Conservation (phyloP, 2,888 invertebrate genomes). For the Nephrotoma guestfalica region DNA sequence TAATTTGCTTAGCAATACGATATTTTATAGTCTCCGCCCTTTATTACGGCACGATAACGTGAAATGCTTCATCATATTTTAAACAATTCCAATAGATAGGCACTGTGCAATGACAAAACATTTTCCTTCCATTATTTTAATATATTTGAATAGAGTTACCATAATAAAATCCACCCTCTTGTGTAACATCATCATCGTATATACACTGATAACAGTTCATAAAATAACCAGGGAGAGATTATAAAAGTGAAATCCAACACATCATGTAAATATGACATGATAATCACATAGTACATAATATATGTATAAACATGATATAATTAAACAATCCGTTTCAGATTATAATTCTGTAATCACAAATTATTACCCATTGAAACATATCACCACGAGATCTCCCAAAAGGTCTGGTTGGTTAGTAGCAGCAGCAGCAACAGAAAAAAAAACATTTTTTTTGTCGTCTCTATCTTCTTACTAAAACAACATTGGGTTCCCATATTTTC, state of each 20-base stretch:
- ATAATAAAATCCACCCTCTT: background rate
- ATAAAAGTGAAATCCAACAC: background rate
- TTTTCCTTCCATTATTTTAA: background rate
- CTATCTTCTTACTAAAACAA: background rate
- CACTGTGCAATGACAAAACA: background rate
- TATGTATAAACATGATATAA: background rate
- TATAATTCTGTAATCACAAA: background rate
- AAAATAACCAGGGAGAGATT: background rate
- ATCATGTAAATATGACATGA: background rate
- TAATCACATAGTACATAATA: background rate
- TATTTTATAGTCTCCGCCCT: no score
- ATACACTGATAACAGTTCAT: background rate
- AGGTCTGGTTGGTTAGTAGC: background rate
- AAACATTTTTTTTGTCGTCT: background rate
- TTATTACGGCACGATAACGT: no score
- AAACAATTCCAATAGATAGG: background rate
- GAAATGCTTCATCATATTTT: no score
- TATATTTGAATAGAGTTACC: no score
- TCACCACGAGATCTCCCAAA: background rate
- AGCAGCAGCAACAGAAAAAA: no score
- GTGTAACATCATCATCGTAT: background rate
- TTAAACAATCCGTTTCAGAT: background rate
- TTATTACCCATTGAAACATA: background rate
- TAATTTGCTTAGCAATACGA: no score
- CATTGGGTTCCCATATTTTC: background rate